phyloP scores from a whole-genome alignment of 2,113 vertebrate species.

The Strigops habroptila region DNA sequence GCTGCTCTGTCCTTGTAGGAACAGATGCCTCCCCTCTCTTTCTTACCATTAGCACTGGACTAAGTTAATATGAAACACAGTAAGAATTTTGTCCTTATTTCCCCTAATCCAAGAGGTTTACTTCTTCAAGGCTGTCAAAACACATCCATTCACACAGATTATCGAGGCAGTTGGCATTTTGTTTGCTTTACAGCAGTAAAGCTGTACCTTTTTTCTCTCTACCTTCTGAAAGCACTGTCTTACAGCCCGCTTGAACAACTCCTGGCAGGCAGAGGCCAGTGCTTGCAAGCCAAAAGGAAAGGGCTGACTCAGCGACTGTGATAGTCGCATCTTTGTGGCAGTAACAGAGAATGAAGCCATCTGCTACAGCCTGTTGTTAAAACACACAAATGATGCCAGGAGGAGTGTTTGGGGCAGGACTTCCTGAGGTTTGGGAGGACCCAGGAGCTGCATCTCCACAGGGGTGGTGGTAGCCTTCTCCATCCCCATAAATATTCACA shows the following conservation, averaged over 20 bases:
- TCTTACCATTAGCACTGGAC: background rate
- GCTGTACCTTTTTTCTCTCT: background rate
- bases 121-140: background rate
- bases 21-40: accelerated
- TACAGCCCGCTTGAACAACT: background rate
- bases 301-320: background rate
- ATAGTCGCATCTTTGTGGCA: background rate
- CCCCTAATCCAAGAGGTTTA: background rate
- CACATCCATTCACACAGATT: background rate
- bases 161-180: background rate
- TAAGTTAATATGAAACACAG: background rate
- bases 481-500: accelerated
- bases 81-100: background rate
- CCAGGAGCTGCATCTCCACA: background rate
- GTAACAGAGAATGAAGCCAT: background rate
- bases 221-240: background rate
- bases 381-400: background rate
- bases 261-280: background rate
- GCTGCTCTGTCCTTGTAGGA: background rate
- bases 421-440: background rate
- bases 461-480: background rate
- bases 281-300: background rate
- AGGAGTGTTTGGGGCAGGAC: background rate
- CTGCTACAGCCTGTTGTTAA: background rate
- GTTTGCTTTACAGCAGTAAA: background rate